Evolutionary conservation across 2,888 invertebrate genomes (phyloP), one percentile per base, ranked within the genome.

Genomic region (Diplolepis rosae): DNA sequence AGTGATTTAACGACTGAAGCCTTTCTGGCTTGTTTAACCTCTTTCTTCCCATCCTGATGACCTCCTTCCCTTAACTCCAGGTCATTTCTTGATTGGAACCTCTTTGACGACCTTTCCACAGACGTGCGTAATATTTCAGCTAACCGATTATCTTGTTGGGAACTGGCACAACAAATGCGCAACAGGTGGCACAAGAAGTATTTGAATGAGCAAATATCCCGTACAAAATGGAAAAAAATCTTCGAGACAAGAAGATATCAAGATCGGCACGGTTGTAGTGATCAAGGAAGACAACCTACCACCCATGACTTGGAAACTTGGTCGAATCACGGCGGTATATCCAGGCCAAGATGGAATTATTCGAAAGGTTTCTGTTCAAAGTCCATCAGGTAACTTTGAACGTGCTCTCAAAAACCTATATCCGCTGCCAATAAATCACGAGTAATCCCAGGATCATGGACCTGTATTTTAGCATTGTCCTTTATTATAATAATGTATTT

Each of bases 141-240:
- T n/a, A n/a, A n/a, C n/a, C n/a, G n/a, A n/a, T n/a, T n/a, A n/a
- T n/a, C n/a, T n/a, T n/a, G n/a, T n/a, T n/a, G 68, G 11, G 42
- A 61, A 18, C 71, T 79, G 0, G 74, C 75, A 32, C 71, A 74
- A 13, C 39, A 77, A 4, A 52, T 66, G n/a, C n/a, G n/a, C n/a
- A n/a, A n/a, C n/a, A n/a, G n/a, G n/a, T n/a, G n/a, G n/a, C n/a
- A n/a, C n/a, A n/a, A n/a, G n/a, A n/a, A n/a, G n/a, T n/a, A n/a
- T n/a, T n/a, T n/a, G n/a, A n/a, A n/a, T n/a, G n/a, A n/a, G n/a
- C n/a, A n/a, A n/a, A n/a, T n/a, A n/a, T n/a, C n/a, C n/a, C n/a
- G n/a, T n/a, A n/a, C n/a, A 1, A 77, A 80, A 65, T 78, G 77
- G 80, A 9, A 65, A 42, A 42, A 9, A 13, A n/a, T n/a, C 42